Conservation (phyloP, 2,797 vertebrate genomes). For the Scomberomorus guttatus region DNA sequence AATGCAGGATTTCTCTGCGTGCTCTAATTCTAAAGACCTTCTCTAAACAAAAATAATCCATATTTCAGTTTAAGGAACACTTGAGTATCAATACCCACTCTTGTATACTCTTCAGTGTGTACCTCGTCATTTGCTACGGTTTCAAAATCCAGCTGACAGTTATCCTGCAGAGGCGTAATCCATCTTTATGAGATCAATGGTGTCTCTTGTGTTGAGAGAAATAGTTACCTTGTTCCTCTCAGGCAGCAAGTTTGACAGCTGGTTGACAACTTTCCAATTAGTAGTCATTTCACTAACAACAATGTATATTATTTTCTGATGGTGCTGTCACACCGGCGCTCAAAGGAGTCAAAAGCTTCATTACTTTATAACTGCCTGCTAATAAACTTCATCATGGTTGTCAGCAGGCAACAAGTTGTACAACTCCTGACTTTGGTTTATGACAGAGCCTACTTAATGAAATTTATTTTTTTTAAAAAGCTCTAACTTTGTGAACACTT, state of each 20-base stretch:
- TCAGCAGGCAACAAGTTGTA: not conserved
- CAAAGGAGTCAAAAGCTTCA: not conserved
- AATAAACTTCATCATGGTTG: not conserved
- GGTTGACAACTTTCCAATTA: slow-evolving; percentile 26
- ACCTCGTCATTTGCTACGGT: not conserved
- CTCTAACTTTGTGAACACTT: not conserved
- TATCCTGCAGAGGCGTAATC: not conserved
- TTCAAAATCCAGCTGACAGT: not conserved
- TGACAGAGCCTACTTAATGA: not conserved
- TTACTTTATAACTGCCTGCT: not conserved
- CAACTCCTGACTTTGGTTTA: slow-evolving; percentile 14
- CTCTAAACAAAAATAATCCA: not conserved
- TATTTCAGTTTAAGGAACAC: not conserved
- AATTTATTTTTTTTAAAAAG: not conserved
- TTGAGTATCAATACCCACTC: not conserved
- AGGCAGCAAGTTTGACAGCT: slow-evolving; percentile 3
- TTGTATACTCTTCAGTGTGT: not conserved
- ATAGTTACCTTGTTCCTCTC: slow-evolving; percentile 20
- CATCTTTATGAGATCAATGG: slow-evolving; percentile 9
- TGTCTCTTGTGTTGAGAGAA: slow-evolving; percentile 23
- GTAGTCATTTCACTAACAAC: slow-evolving; percentile 3
- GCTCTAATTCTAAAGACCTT: not conserved
- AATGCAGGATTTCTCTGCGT: not conserved
- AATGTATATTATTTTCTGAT: not conserved
- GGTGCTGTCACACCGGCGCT: not conserved